Conservation (phyloP, 2,113 vertebrate genomes). For the Donacobius atricapilla region DNA sequence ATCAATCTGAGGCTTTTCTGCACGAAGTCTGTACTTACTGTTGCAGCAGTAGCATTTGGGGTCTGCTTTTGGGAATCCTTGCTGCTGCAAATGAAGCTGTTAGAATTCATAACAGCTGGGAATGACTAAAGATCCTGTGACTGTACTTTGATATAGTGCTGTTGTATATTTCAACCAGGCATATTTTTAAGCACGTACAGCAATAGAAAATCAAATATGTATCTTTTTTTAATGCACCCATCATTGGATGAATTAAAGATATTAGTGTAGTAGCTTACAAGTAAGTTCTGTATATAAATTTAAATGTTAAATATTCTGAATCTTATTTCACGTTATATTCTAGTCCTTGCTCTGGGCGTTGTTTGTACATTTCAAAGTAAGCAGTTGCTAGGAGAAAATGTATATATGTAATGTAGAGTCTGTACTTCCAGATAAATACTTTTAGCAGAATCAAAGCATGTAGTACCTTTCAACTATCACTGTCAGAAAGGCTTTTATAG, state of each 20-base stretch:
- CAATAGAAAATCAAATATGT: neutral
- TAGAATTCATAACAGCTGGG: neutral
- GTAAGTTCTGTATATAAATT: neutral
- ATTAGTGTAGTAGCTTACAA: neutral
- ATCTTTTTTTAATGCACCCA: neutral
- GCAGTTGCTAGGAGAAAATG: neutral
- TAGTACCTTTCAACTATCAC: neutral
- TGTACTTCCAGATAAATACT: neutral
- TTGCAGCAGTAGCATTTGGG: neutral
- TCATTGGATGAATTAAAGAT: neutral
- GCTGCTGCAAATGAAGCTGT: neutral
- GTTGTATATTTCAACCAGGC: neutral
- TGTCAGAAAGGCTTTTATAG: neutral
- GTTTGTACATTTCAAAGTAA: neutral
- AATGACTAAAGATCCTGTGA: neutral
- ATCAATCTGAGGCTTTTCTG: neutral
- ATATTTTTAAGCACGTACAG: neutral
- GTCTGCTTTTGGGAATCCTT: neutral
- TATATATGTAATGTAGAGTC: neutral
- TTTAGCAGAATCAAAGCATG: neutral
- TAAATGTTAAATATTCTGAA: neutral
- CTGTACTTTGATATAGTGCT: neutral
- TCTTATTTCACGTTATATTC: neutral
- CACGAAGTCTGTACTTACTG: neutral
- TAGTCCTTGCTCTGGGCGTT: neutral